A percentile compares a stretch with the other conserved stretches of the same genome.
Evolutionary conservation across 2,113 vertebrate genomes (phyloP).

Genomic region (Sclerurus mexicanus): DNA sequence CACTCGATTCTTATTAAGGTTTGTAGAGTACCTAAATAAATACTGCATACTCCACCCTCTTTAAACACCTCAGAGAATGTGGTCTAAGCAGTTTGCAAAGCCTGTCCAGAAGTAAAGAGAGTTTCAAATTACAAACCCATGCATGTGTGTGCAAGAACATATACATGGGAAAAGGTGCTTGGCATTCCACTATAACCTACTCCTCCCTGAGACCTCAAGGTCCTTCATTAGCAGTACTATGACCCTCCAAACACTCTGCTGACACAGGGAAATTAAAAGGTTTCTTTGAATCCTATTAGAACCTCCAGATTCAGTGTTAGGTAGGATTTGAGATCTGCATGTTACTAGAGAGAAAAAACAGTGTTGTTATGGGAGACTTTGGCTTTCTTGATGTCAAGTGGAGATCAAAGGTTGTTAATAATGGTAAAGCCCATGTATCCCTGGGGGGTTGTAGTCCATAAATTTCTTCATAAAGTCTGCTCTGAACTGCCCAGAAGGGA

Average conservation of each 20-base stretch:
- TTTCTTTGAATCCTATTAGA: background rate
- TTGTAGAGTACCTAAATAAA: conserved; percentile 67
- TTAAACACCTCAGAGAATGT: conserved; percentile 75
- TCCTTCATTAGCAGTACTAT: background rate
- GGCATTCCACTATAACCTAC: conserved; percentile 43
- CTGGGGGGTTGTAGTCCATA: background rate
- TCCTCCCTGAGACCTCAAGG: conserved; percentile 29
- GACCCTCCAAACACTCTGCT: background rate
- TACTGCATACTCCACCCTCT: conserved; percentile 70
- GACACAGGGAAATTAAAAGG: background rate
- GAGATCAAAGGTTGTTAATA: conserved; percentile 40
- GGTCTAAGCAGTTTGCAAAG: conserved; percentile 73
- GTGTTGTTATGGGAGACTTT: background rate
- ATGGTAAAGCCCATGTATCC: background rate
- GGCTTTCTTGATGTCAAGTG: background rate
- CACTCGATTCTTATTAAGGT: conserved; percentile 65
- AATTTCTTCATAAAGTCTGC: background rate
- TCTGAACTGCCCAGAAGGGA: background rate
- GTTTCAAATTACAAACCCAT: conserved; percentile 65
- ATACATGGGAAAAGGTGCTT: conserved; percentile 48
- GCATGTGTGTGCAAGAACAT: conserved; percentile 58
- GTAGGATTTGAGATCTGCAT: background rate
- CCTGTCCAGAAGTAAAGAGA: conserved; percentile 66
- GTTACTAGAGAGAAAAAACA: background rate
- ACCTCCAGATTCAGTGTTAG: background rate